Conservation (phyloP, 2,797 vertebrate species). For the Brotula barbata region DNA sequence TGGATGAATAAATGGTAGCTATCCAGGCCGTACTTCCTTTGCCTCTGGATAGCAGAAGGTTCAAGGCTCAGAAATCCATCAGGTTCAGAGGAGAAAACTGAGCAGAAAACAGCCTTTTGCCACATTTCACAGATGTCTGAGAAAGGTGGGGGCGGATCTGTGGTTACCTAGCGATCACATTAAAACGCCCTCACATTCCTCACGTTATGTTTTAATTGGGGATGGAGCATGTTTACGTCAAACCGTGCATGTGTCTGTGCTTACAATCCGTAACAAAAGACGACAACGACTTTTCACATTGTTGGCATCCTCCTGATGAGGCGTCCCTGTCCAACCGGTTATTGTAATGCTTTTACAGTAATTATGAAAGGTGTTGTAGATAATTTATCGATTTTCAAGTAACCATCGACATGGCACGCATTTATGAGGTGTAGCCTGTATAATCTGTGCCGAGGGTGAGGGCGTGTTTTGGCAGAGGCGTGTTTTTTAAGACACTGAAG, state of each 20-base stretch:
- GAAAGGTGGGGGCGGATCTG: neutral
- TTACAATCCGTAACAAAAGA: neutral
- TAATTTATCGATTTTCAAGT: neutral
- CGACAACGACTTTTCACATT: too few relatives aligned
- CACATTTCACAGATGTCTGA: constrained; percentile 7
- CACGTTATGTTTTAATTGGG: neutral
- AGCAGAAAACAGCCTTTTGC: constrained; percentile 19
- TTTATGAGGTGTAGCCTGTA: constrained; percentile 18
- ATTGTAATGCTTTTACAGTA: constrained; percentile 2
- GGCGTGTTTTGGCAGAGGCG: constrained; percentile 27
- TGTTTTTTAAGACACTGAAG: constrained; percentile 43
- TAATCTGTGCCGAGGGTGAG: constrained; percentile 23
- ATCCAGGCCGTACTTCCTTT: constrained; percentile 19
- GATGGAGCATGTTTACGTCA: neutral
- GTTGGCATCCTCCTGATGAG: neutral
- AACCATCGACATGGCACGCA: constrained; percentile 4
- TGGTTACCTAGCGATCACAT: neutral
- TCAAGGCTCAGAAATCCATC: constrained; percentile 38
- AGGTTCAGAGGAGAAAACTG: constrained; percentile 11
- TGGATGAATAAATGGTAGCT: constrained; percentile 15
- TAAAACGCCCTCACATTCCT: neutral
- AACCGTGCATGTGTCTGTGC: neutral
- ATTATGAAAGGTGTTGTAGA: neutral
- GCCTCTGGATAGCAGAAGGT: constrained; percentile 16
- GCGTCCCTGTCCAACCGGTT: too few relatives aligned